Evolutionary conservation across 2,797 vertebrate species (phyloP).

Genomic region (Benthosema pterotum): DNA sequence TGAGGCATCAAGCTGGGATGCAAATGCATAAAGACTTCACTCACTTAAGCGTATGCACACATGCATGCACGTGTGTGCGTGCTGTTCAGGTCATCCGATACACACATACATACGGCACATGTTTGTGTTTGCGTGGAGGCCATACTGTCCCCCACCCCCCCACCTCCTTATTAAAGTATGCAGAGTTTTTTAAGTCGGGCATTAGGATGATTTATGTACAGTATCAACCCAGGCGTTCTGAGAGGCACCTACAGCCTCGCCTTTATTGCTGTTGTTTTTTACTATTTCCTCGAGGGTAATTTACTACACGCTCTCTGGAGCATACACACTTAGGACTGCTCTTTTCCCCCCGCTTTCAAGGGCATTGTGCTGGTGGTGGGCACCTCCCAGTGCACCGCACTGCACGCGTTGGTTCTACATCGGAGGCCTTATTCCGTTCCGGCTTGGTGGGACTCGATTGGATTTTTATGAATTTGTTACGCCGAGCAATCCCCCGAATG

Average conservation of each 20-base stretch:
- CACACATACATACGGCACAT: neutral
- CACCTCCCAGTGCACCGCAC: conserved; percentile 34
- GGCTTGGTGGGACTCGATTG: no score
- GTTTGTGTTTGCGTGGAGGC: neutral
- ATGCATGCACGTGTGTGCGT: neutral
- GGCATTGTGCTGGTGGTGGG: conserved; percentile 65
- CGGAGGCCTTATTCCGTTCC: neutral
- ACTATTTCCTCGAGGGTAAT: conserved; percentile 73
- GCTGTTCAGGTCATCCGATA: neutral
- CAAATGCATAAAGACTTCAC: conserved; percentile 35
- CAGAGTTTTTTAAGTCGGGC: conserved; percentile 74
- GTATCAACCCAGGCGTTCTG: conserved; percentile 57
- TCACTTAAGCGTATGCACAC: conserved; percentile 2
- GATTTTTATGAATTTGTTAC: no score
- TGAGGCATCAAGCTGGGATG: conserved; percentile 28
- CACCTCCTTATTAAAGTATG: conserved; percentile 72
- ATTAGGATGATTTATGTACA: conserved; percentile 82
- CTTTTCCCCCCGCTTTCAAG: conserved; percentile 68
- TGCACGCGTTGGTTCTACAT: conserved; percentile 22
- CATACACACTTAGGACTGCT: conserved; percentile 54
- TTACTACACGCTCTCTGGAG: conserved; percentile 70
- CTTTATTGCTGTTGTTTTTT: conserved; percentile 79
- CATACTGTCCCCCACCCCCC: conserved; percentile 27
- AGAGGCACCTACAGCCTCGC: conserved; percentile 71
- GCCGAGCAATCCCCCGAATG: no score